A percentile compares a stretch with the other conserved stretches of the same genome.
Evolutionary conservation across 2,113 vertebrate species (phyloP).

Genomic region (Aldabrachelys gigantea): DNA sequence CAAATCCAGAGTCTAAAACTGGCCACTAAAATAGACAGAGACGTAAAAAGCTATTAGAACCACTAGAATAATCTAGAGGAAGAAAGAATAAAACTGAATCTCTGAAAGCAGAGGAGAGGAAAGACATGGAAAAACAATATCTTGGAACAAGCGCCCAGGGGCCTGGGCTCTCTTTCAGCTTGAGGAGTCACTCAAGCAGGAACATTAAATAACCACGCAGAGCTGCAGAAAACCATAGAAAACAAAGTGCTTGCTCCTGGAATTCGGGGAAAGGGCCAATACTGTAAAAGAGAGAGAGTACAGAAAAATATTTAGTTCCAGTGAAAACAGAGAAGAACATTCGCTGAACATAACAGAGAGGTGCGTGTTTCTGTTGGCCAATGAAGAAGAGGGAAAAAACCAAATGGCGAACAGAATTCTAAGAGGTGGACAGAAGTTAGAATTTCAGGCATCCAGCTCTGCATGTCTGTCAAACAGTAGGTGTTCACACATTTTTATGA

Average conservation of each 20-base stretch:
- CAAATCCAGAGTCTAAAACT: background rate
- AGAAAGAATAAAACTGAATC: background rate
- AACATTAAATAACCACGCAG: constrained; percentile 9
- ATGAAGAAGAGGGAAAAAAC: constrained; percentile 35
- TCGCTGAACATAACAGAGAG: background rate
- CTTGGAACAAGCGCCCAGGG: constrained; percentile 16
- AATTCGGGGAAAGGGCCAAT: constrained; percentile 8
- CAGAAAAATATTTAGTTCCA: background rate
- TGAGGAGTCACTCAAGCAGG: background rate
- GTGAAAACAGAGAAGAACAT: background rate
- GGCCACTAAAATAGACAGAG: background rate
- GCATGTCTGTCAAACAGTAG: constrained; percentile 40
- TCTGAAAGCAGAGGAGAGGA: background rate
- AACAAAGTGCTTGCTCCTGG: background rate
- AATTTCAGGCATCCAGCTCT: constrained; percentile 57
- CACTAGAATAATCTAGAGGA: background rate
- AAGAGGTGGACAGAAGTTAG: constrained; percentile 25
- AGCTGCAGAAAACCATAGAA: constrained; percentile 51
- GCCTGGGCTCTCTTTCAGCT: background rate
- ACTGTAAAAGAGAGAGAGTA: background rate
- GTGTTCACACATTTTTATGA: background rate
- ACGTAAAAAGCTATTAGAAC: background rate
- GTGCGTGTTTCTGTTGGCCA: constrained; percentile 12
- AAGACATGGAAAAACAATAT: constrained; percentile 8
- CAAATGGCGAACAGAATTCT: background rate